A percentile compares a stretch with the other conserved stretches of the same genome.
These are phyloP conservation scores for Conomelus anceps DNA, from an alignment of 2,888 invertebrate genomes.

Conservation along the genomic window DNA sequence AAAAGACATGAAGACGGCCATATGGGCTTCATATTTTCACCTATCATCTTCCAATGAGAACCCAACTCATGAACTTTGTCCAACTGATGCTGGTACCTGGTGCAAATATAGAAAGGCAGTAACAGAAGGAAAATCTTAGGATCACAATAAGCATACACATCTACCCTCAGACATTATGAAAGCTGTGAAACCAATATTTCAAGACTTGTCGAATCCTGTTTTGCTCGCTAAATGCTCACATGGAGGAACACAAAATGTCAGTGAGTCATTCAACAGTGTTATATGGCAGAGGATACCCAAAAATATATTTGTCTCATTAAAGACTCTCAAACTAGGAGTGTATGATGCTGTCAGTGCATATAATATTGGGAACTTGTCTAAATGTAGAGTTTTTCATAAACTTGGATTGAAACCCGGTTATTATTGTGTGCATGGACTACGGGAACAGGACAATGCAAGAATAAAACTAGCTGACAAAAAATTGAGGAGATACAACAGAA, in stretches of 20 bases:
- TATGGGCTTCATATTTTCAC: not conserved
- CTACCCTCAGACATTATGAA: slow-evolving; percentile 6
- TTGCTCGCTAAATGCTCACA: not conserved
- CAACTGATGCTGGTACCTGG: not conserved
- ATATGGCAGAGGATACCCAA: not conserved
- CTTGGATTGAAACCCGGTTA: not conserved
- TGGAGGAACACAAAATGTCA: not conserved
- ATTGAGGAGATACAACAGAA: no score
- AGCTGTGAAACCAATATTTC: not conserved
- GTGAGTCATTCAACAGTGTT: not conserved
- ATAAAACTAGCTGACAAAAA: no score
- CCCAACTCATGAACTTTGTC: not conserved
- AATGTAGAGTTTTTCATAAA: not conserved
- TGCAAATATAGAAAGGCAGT: not conserved
- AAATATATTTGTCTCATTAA: not conserved
- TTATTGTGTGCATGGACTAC: not conserved
- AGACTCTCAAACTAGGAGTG: not conserved
- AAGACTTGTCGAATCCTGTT: not conserved
- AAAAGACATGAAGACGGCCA: not conserved
- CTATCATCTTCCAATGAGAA: not conserved
- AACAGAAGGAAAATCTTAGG: not conserved
- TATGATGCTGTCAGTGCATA: not conserved
- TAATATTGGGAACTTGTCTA: not conserved
- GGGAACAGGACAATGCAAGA: not conserved
- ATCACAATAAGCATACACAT: slow-evolving; percentile 8